Evolutionary conservation across 2,797 vertebrate genomes (phyloP).

Genomic region (Poeciliopsis turneri): DNA sequence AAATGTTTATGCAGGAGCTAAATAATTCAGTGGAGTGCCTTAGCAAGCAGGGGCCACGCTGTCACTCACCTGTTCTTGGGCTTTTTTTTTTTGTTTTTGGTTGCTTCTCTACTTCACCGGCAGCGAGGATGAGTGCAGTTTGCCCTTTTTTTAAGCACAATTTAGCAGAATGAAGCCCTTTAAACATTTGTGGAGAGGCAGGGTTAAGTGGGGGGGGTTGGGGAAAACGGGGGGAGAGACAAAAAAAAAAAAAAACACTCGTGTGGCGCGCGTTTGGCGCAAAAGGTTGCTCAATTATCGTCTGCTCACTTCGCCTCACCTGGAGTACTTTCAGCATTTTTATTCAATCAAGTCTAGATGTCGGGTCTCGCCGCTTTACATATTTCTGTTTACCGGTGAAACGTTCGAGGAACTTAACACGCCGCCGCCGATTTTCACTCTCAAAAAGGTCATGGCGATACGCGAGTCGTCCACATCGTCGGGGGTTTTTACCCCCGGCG

Average conservation of each 20-base stretch:
- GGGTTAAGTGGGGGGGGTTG: conserved; percentile 38
- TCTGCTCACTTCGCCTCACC: conserved; percentile 27
- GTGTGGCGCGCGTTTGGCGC: conserved; percentile 40
- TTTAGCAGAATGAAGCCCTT: conserved; percentile 47
- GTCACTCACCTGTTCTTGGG: conserved; percentile 45
- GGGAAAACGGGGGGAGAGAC: conserved; percentile 21
- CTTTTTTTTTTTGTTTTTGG: conserved; percentile 26
- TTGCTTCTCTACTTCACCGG: background rate
- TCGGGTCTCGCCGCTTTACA: background rate
- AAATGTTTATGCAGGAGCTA: conserved; percentile 65
- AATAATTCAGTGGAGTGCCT: conserved; percentile 59
- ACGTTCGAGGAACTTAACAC: background rate
- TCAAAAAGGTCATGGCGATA: conserved; percentile 43
- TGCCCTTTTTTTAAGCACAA: conserved; percentile 45
- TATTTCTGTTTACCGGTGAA: conserved; percentile 5
- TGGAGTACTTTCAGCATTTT: conserved; percentile 35
- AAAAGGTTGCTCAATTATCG: conserved; percentile 50
- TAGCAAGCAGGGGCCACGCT: conserved; percentile 32
- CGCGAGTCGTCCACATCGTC: conserved; percentile 44
- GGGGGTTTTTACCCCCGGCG: conserved; percentile 18
- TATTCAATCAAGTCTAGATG: conserved; percentile 20
- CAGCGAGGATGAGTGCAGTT: conserved; percentile 34
- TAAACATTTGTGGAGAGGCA: conserved; percentile 34
- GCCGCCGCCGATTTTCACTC: background rate
- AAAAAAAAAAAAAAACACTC: conserved; percentile 34